Evolutionary conservation across 1,140 invertebrate genomes (phyloP), one percentile per base, ranked within the genome.

Genomic region (Pogonomyrmex barbatus): DNA sequence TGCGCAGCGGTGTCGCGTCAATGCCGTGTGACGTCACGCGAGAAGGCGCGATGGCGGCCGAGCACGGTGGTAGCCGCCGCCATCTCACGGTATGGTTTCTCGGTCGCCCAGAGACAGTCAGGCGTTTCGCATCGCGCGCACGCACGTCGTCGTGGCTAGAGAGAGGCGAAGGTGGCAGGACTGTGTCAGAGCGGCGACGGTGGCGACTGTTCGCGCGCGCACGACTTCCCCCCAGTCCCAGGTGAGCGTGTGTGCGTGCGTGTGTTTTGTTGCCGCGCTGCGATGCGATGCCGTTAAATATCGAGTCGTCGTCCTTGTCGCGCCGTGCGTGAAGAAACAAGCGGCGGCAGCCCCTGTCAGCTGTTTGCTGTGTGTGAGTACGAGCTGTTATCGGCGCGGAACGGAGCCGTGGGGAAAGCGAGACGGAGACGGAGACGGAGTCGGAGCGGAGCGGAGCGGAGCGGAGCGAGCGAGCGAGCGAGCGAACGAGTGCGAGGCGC

Each of bases 221-320:
- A 17, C 45, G 63, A 45, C 63, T 67, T 45, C 63, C 63, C 63
- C 2, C 2, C 68, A 45, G 36, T 63, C n/a, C 42, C 10, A 24
- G 24, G 5, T 4, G 42, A 24, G 67, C 45, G 30, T 54, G 42
- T 70, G 30, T 17, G 79, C 50, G 86, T 76, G 88, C 60, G 60
- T 88, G 70, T 86, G 79, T 88, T 83, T 90, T 87, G 88, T 90
- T 89, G 85, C 88, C 87, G 87, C 87, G 87, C 54, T 92, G 87
- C 90, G 87, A 92, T 92, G 91, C 91, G 84, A 91, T 24, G 24
- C 82, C 86, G 82, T 68, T 87, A 90, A 92, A 91, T 90, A 82
- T 88, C 60, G 60, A 83, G 75, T 88, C 63, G 52, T 68, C 65
- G 78, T 70, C 39, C 9, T 33, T 17, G 84, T 68, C 75, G 76